A percentile compares a stretch with the other conserved stretches of the same genome.
These are phyloP conservation scores for Macrophya alboannulata DNA, from an alignment of 2,888 invertebrate species.

Conservation along the genomic window DNA sequence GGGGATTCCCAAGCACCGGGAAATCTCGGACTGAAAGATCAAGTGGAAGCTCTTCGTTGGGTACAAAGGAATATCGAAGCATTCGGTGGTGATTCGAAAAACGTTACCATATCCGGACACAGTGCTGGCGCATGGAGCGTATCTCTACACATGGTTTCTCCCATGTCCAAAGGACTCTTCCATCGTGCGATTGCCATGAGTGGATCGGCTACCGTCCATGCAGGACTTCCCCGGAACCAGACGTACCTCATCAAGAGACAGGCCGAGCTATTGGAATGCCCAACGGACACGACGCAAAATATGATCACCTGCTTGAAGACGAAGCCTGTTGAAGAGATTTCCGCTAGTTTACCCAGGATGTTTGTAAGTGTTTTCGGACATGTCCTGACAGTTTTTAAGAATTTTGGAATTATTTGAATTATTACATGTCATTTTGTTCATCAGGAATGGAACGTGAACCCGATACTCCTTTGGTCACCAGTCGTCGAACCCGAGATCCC, in stretches of 20 bases:
- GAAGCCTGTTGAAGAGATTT: constrained; percentile 74
- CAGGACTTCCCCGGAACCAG: constrained; percentile 80
- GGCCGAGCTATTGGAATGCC: constrained; percentile 84
- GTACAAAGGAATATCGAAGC: constrained; percentile 84
- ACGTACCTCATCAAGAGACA: constrained; percentile 84
- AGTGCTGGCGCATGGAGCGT: constrained; percentile 80
- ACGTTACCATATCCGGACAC: constrained; percentile 86
- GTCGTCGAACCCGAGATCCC: constrained; percentile 85
- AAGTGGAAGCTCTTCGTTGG: constrained; percentile 86
- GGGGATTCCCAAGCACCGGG: constrained; percentile 86
- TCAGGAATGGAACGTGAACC: constrained; percentile 83
- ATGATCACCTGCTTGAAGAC: constrained; percentile 84
- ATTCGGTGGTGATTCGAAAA: constrained; percentile 86
- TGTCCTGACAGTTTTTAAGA: neutral
- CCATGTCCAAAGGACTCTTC: constrained; percentile 87
- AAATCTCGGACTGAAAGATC: constrained; percentile 88
- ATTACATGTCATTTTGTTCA: neutral
- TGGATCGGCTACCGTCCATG: constrained; percentile 83
- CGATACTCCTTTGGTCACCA: constrained; percentile 83
- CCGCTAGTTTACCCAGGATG: constrained; percentile 63
- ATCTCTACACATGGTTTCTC: constrained; percentile 81
- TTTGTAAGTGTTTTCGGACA: constrained; percentile 64
- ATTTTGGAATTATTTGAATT: neutral
- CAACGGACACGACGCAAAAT: constrained; percentile 80
- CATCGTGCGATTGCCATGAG: constrained; percentile 88